Base-by-base conservation (phyloP, 2,797 vertebrate species). In the Stomatorhinus walkeri region DNA sequence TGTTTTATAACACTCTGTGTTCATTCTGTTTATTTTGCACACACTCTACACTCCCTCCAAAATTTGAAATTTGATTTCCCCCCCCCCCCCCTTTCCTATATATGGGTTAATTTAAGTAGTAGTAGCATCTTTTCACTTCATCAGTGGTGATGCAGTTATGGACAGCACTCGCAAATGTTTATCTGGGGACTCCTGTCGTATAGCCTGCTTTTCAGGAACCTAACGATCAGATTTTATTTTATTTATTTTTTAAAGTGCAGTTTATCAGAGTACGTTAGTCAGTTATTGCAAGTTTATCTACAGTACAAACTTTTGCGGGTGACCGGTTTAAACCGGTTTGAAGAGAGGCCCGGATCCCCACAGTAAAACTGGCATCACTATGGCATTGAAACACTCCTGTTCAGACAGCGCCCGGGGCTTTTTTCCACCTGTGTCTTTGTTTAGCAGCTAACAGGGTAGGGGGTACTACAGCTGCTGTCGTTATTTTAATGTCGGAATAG, bases 371-470 rank as follows among this genome's bases (percentile, higher is more conserved):
- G 84, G 81, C 81, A 22, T 51, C 46, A 24, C 40, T 24, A 2
- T 85, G 84, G 84, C 22, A 16, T 51, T 16, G n/a, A 85, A 85
- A 49, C 12, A 16, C n/a, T 85, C 10, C 83, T 28, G 83, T 52
- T 85, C 16, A 85, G 22, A 28, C 22, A 48, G 12, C 1, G 48
- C 48, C 43, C 12, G 49, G 49, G 84, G 84, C 48, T 28, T 85
- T 85, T 51, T 85, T 54, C 84, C 84, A 51, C 84, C 84, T 54
- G 84, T 85, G 22, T 32, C 84, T 85, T 85, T 85, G 84, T 85
- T 85, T 32, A 12, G 84, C 46, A 19, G 24, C 84, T 85, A 51
- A 85, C 84, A 32, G 48, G 12, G 48, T 79, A 43, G 36, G 22
- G 10, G 49, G 83, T 54, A 19, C 24, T 85, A 32, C 46, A 85